Conservation (phyloP, 2,888 invertebrate species). For the Acanthopleura granulata region DNA sequence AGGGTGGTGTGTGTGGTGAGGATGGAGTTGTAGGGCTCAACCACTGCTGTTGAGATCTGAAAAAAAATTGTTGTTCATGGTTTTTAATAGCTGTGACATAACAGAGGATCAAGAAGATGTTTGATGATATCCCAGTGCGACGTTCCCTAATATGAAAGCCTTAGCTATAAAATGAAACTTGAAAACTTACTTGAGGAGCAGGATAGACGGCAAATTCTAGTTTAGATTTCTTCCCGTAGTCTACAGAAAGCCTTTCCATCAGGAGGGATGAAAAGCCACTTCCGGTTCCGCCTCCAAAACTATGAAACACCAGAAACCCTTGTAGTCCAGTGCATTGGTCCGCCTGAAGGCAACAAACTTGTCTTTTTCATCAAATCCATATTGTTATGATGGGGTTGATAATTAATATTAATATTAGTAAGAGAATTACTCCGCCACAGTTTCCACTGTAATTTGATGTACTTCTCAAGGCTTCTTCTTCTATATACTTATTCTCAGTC, state of each 20-base stretch:
- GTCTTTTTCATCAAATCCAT: too few species aligned
- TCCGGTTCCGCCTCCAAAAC: slow-evolving; percentile 76
- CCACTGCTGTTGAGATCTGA: slow-evolving; percentile 13
- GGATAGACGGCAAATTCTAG: slow-evolving; percentile 84
- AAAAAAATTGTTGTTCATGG: slow-evolving; percentile 56
- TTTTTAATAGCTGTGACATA: too few species aligned
- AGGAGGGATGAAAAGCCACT: slow-evolving; percentile 61
- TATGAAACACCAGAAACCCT: slow-evolving; percentile 80
- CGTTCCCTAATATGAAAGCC: too few species aligned
- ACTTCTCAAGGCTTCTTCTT: too few species aligned
- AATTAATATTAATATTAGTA: too few species aligned
- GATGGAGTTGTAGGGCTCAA: slow-evolving; percentile 62
- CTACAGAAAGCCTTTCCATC: slow-evolving; percentile 54
- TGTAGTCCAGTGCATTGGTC: slow-evolving; percentile 59
- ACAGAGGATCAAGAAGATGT: too few species aligned
- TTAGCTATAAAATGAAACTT: too few species aligned
- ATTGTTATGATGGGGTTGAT: too few species aligned
- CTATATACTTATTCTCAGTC: too few species aligned
- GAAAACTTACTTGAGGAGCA: slow-evolving; percentile 81
- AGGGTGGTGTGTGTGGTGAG: slow-evolving; percentile 8
- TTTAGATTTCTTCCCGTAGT: slow-evolving; percentile 59
- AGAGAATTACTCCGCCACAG: too few species aligned
- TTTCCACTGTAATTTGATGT: too few species aligned
- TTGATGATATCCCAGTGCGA: too few species aligned
- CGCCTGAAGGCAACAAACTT: slow-evolving; percentile 61